A percentile compares a stretch with the other conserved stretches of the same genome.
Conservation (phyloP, 1,140 invertebrate genomes). For the Eubasilissa regina region DNA sequence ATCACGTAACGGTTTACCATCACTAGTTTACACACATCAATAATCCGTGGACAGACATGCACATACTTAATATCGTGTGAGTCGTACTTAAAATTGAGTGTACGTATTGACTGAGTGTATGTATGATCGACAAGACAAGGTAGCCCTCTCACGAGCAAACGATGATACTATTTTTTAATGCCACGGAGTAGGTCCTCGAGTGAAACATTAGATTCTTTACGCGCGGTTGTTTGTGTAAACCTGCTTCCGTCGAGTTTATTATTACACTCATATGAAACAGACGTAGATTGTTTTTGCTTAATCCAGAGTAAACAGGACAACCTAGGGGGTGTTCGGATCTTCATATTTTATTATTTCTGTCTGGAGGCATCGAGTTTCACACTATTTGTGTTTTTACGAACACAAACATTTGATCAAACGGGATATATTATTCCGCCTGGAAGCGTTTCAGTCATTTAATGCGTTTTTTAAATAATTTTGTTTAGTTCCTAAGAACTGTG, state of each 20-base stretch:
- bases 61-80: too few relatives aligned
- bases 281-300: slow-evolving; percentile 45
- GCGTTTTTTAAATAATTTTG: too few relatives aligned
- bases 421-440: background rate
- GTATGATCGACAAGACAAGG: too few relatives aligned
- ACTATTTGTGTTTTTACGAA: slow-evolving; percentile 50
- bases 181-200: slow-evolving; percentile 4
- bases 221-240: slow-evolving; percentile 36
- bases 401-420: slow-evolving; percentile 25
- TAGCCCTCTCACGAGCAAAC: too few relatives aligned
- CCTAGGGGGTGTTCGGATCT: slow-evolving; percentile 15
- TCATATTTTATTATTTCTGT: slow-evolving; percentile 33
- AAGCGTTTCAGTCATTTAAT: too few relatives aligned
- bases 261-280: slow-evolving; percentile 46
- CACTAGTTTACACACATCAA: too few relatives aligned
- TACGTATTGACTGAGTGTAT: too few relatives aligned
- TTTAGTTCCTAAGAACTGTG: too few relatives aligned
- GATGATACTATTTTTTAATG: too few relatives aligned
- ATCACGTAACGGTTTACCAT: too few relatives aligned
- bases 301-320: slow-evolving; percentile 39
- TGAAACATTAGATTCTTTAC: slow-evolving; percentile 21
- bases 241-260: slow-evolving; percentile 56
- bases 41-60: too few relatives aligned
- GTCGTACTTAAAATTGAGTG: too few relatives aligned
- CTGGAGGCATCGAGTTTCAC: slow-evolving; percentile 45